Evolutionary conservation across 2,797 vertebrate genomes (phyloP), one percentile per base, ranked within the genome.

Genomic region (Hemitrygon akajei): DNA sequence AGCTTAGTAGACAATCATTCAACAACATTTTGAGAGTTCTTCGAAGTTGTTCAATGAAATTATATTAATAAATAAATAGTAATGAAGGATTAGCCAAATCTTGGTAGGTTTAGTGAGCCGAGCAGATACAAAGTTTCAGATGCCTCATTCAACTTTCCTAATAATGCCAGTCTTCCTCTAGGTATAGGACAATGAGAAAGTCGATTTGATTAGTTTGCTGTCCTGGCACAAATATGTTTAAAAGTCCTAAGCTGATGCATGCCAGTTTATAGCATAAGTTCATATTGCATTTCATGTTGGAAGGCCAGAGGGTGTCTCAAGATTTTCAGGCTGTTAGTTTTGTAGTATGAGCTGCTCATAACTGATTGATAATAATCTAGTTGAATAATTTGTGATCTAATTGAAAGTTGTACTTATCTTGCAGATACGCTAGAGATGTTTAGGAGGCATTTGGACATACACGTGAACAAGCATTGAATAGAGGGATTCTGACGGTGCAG

Each of bases 241-340:
- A 47, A 47, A 47, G 47, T 47, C 47, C 47, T 47, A 47, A 47
- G 47, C 47, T 47, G 47, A 47, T 47, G 47, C 4, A 1, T 47
- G 47, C 1, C 2, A 47, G 47, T 34, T 37, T 37, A 7, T 89
- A 69, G 9, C 63, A 20, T 60, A 63, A 69, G 16, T 80, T 11
- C 63, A 69, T 25, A 16, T 89, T 63, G n/a, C 9, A 69, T n/a
- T 69, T 37, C 34, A 69, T 18, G 18, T 34, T 37, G 10, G 86
- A 63, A 58, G 56, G 56, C 56, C 27, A 86, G 14, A 4, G 56
- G 12, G 12, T 9, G 5, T 27, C n/a, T 16, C 25, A 20, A 30
- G 58, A 63, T 63, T 89, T 89, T 66, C 63, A 89, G 18, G 34
- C 18, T 34, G 37, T 89, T 89, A 89, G 69, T 69, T 89, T 89